phyloP scores from a whole-genome alignment of 2,888 invertebrate species.

The Globia sparganii region DNA sequence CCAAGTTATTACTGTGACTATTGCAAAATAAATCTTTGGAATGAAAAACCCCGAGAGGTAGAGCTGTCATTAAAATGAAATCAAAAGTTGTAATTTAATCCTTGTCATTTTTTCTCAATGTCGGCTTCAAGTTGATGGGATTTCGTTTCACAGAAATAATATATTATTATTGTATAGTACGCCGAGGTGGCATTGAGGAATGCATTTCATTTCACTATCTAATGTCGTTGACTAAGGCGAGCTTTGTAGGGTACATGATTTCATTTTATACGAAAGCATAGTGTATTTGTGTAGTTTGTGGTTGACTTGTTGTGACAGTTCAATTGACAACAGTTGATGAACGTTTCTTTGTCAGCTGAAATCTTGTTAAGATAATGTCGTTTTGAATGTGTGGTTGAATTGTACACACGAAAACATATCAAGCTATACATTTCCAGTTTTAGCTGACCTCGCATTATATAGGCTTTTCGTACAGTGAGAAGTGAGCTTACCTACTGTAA shows the following conservation, averaged over 20 bases:
- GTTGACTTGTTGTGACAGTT: constrained; percentile 47
- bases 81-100: constrained; percentile 83
- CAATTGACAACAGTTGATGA: constrained; percentile 49
- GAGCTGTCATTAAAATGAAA: constrained; percentile 80
- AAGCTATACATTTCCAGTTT: too few relatives aligned
- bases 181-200: constrained; percentile 68
- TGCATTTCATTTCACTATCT: constrained; percentile 69
- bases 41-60: constrained; percentile 72
- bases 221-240: constrained; percentile 56
- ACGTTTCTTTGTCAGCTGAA: constrained; percentile 35
- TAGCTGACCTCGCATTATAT: too few relatives aligned
- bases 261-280: constrained; percentile 41
- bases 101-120: constrained; percentile 75
- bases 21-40: constrained; percentile 70
- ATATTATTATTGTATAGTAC: constrained; percentile 62
- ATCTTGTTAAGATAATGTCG: constrained; percentile 30
- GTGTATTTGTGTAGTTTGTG: constrained; percentile 31
- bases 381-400: constrained; percentile 4
- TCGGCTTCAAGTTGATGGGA: constrained; percentile 69
- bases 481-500: too few relatives aligned
- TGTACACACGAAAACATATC: not conserved
- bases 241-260: constrained; percentile 50
- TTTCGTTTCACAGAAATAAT: constrained; percentile 75
- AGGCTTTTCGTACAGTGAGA: too few relatives aligned
- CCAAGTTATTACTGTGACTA: constrained; percentile 61